Conservation (phyloP, 2,797 vertebrate genomes). For the Bovichtus variegatus region DNA sequence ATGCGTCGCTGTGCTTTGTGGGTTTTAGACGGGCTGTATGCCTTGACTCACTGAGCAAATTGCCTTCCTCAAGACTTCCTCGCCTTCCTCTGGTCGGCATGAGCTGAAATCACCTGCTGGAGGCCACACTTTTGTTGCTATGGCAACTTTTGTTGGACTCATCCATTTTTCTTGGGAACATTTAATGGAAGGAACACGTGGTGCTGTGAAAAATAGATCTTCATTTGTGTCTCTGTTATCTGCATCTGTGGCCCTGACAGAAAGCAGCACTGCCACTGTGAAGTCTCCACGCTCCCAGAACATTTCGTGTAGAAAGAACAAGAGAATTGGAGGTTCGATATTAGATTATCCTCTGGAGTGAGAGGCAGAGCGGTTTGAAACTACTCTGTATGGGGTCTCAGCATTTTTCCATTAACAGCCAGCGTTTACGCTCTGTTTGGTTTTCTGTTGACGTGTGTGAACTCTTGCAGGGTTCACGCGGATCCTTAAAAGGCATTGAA, state of each 20-base stretch:
- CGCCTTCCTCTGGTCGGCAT: neutral
- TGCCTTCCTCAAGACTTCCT: slow-evolving; percentile 8
- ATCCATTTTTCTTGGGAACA: slow-evolving; percentile 56
- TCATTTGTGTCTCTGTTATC: slow-evolving; percentile 40
- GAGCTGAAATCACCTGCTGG: slow-evolving; percentile 67
- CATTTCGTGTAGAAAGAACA: slow-evolving; percentile 11
- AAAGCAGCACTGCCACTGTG: slow-evolving; percentile 24
- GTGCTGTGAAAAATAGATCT: slow-evolving; percentile 56
- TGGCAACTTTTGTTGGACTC: slow-evolving; percentile 70
- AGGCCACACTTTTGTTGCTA: slow-evolving; percentile 69
- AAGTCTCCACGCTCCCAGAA: slow-evolving; percentile 16
- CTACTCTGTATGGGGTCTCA: neutral
- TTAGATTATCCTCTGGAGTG: neutral
- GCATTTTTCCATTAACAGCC: neutral
- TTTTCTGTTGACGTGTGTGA: neutral
- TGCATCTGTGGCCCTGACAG: slow-evolving; percentile 47
- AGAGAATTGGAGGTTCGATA: neutral
- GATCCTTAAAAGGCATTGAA: no score
- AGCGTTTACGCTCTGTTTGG: neutral
- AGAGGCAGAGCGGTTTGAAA: neutral
- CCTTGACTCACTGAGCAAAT: slow-evolving; percentile 14
- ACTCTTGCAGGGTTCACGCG: neutral
- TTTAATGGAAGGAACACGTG: slow-evolving; percentile 54
- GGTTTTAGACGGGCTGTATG: neutral
- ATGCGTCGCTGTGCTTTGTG: neutral